These are phyloP conservation scores for Clarias fuscus DNA, from an alignment of 2,797 vertebrate species.

Conservation along the genomic window DNA sequence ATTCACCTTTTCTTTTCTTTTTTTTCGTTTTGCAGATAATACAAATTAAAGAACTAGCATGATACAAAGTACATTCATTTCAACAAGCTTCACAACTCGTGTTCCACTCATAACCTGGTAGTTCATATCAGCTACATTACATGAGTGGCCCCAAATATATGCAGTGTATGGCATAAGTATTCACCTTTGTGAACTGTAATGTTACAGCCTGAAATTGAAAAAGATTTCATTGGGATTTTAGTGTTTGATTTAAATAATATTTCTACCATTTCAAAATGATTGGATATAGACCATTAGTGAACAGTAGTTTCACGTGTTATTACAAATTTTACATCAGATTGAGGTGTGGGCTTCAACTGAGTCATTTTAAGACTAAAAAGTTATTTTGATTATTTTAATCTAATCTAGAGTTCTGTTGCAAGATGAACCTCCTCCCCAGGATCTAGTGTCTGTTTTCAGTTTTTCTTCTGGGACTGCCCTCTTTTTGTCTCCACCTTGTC, in stretches of 20 bases:
- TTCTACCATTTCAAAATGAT: not conserved
- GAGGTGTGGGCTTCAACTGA: not conserved
- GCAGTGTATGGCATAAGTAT: not conserved
- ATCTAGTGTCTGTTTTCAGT: not conserved
- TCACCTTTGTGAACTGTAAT: not conserved
- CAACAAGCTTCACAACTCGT: not conserved
- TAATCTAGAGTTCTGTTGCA: not conserved
- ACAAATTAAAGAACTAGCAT: not conserved
- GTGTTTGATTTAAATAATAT: not conserved
- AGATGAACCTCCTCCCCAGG: not conserved
- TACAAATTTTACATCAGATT: not conserved
- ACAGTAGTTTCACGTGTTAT: not conserved
- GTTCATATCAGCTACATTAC: not conserved
- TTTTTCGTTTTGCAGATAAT: too few relatives aligned
- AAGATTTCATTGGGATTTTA: not conserved
- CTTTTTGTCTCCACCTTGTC: not conserved
- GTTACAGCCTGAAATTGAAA: not conserved
- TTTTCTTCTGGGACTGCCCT: not conserved
- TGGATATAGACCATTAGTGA: not conserved
- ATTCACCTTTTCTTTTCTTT: too few relatives aligned
- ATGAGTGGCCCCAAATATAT: not conserved
- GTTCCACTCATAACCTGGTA: not conserved
- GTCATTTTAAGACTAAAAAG: not conserved
- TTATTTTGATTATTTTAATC: not conserved
- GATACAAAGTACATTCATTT: not conserved